Evolutionary conservation across 2,888 invertebrate genomes (phyloP).

Genomic region (Plutella xylostella): DNA sequence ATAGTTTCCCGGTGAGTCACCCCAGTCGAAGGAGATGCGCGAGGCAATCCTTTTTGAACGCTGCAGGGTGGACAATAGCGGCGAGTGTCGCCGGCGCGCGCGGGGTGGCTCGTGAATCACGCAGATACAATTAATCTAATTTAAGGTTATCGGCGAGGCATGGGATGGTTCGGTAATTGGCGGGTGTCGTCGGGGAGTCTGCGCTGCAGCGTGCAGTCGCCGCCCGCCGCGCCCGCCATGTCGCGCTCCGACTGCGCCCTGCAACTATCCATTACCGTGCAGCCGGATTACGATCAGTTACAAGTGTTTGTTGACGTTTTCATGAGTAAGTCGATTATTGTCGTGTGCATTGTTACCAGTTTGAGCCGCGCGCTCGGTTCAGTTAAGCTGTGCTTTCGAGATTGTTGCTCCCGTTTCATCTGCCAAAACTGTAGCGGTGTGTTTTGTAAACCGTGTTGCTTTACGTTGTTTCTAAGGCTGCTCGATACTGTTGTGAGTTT

Average conservation of each 20-base stretch:
- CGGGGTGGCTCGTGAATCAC: slow-evolving; percentile 48
- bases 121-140: slow-evolving; percentile 68
- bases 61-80: not conserved
- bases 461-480: too few species aligned
- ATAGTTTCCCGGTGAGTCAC: too few species aligned
- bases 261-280: slow-evolving; percentile 59
- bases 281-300: slow-evolving; percentile 51
- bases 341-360: too few species aligned
- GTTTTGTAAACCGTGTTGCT: not conserved
- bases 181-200: slow-evolving; percentile 60
- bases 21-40: not conserved
- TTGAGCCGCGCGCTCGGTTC: too few species aligned
- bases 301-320: slow-evolving; percentile 65
- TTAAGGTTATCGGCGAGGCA: slow-evolving; percentile 63
- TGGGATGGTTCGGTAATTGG: slow-evolving; percentile 31
- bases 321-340: slow-evolving; percentile 55
- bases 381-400: too few species aligned
- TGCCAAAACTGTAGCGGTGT: too few species aligned
- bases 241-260: slow-evolving; percentile 62
- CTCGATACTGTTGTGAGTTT: too few species aligned
- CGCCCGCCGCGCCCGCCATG: slow-evolving; percentile 33
- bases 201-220: slow-evolving; percentile 39
- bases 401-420: too few species aligned
- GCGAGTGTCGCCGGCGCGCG: slow-evolving; percentile 18
- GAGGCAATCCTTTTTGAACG: slow-evolving; percentile 20